These are phyloP conservation scores for Silurus glanis DNA, from an alignment of 2,113 vertebrate genomes.

Conservation along the genomic window DNA sequence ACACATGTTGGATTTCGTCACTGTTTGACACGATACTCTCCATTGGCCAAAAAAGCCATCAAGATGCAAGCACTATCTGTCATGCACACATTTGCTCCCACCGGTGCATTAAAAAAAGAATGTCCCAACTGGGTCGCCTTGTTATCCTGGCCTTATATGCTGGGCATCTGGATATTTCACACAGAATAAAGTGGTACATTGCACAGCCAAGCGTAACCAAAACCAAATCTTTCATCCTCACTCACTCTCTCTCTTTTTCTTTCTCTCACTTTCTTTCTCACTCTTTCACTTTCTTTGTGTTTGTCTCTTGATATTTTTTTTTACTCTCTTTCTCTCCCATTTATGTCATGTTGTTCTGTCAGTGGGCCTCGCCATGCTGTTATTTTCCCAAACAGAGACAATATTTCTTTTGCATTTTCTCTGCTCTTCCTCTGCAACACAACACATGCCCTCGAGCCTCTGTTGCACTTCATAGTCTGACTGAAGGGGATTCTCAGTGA, in stretches of 20 bases:
- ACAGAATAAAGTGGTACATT: constrained; percentile 20
- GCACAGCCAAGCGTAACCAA: constrained; percentile 30
- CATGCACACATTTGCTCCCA: constrained; percentile 18
- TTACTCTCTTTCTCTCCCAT: not conserved
- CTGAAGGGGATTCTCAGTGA: constrained; percentile 36
- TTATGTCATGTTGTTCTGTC: constrained; percentile 28
- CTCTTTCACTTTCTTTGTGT: not conserved
- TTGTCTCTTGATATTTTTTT: not conserved
- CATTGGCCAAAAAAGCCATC: constrained; percentile 19
- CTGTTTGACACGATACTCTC: constrained; percentile 24
- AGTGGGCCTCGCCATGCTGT: constrained; percentile 11
- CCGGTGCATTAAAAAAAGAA: constrained; percentile 14
- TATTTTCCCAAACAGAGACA: constrained; percentile 43
- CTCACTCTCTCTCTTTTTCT: constrained; percentile 45
- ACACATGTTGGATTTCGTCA: constrained; percentile 47
- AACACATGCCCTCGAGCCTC: not conserved
- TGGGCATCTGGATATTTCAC: constrained; percentile 28
- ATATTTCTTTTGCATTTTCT: constrained; percentile 38
- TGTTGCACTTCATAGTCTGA: constrained; percentile 30
- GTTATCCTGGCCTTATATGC: constrained; percentile 25
- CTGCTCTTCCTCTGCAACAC: constrained; percentile 29
- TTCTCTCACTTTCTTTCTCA: not conserved
- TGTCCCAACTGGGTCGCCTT: constrained; percentile 4
- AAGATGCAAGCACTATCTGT: constrained; percentile 54
- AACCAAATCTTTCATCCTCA: constrained; percentile 41